phyloP scores from a whole-genome alignment of 2,797 vertebrate species.

The Clarias platycephalus region DNA sequence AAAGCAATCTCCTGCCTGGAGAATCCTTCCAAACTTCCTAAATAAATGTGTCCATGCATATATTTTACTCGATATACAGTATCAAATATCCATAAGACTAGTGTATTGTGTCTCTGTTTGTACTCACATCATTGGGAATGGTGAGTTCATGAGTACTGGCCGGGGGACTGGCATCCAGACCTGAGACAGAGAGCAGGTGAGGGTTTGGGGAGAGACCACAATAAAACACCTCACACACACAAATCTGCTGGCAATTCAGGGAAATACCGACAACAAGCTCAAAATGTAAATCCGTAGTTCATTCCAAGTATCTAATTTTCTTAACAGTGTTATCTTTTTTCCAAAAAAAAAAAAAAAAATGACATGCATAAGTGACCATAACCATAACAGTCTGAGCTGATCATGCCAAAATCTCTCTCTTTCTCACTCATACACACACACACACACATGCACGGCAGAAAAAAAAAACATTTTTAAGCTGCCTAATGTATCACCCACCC shows the following conservation, averaged over 20 bases:
- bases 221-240: conserved; percentile 25
- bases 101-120: not conserved
- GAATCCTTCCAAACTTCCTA: too few relatives aligned
- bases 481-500: too few relatives aligned
- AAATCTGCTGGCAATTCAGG: not conserved
- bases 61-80: too few relatives aligned
- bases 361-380: not conserved
- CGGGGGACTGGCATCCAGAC: conserved; percentile 95
- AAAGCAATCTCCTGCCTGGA: too few relatives aligned
- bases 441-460: not conserved
- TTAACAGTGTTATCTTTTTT: not conserved
- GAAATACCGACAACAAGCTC: not conserved
- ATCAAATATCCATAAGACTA: not conserved
- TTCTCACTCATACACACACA: not conserved
- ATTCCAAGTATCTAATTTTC: not conserved
- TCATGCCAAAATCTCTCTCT: not conserved
- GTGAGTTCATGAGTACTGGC: conserved; percentile 99
- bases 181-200: conserved; percentile 75
- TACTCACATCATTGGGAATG: conserved; percentile 99
- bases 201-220: conserved; percentile 53
- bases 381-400: not conserved
- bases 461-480: not conserved
- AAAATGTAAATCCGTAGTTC: not conserved
- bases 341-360: not conserved
- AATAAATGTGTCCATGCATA: too few relatives aligned